Base-by-base conservation (phyloP, 1,140 invertebrate species). In the Brachionus plicatilis region DNA sequence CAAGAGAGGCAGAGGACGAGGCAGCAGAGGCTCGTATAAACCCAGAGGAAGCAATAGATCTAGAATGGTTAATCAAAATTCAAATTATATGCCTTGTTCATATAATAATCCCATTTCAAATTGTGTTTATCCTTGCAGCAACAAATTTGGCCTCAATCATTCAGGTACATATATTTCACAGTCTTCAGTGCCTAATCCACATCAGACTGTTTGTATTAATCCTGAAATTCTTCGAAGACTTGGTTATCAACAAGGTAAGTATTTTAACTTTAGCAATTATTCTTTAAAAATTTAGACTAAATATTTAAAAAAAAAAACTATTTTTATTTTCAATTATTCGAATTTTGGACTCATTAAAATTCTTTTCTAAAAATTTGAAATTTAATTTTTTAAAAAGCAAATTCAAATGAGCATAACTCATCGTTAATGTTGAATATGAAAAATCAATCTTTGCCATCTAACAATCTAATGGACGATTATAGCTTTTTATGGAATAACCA, bases 121-220 rank as follows among this genome's bases (percentile, higher is more conserved):
- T 41, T 20, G 17, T 72, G 33, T 14, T 17, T 41, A 20, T 43
- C 17, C 66, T 7, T 68, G 24, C 33, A 68, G 27, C 33, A 68
- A 68, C 33, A 68, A 29, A 33, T 68, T 20, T 72, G 43, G 43
- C 33, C 17, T 72, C n/a, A 72, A 72, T 17, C 33, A 72, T 43
- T 14, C 33, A 41, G 33, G n/a, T 41, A 6, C 68, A 20, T 72
- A 43, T 72, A 45, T 72, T 37, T 8, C 68, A 43, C 68, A 72
- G 9, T 72, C 68, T 41, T 43, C 33, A 20, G 47, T 72, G n/a
- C 17, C 33, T 43, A 72, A 72, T 72, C 17, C 68, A 33, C 37
- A 50, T 76, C 72, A 76, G 43, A 76, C 43, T 27, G 72, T 76
- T 50, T 76, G 72, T 24, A 76, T 76, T 27, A 76, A 76, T 76